Base-by-base conservation (phyloP, 2,797 vertebrate species). In the Eospalax fontanierii region DNA sequence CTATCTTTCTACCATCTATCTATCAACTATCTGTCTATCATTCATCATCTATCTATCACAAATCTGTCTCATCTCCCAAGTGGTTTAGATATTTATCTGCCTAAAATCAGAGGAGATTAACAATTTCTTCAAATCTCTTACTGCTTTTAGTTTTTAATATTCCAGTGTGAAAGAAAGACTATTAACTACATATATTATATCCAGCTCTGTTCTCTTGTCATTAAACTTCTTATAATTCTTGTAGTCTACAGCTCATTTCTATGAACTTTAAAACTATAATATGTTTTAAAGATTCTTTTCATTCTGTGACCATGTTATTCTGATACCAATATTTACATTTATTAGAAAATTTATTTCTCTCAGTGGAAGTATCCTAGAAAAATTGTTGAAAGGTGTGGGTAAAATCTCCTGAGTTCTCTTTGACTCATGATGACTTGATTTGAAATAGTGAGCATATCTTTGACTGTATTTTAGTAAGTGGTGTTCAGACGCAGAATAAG, bases 21-120 rank as follows among this genome's bases (percentile, higher is more conserved):
- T 18, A 68, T 15, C 65, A 33, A 33, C 65, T 14, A 68, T 68
- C 65, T n/a, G 15, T 30, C 65, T n/a, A 68, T 68, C 65, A 12
- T 2, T 33, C 30, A 68, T 11, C 46, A 50, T 50, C 1, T 18
- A 63, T 81, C 35, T 40, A 80, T 16, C 21, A 38, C 11, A 81
- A 26, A 40, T 81, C 57, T 6, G 61, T 2, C 24, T 18, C 61
- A 63, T 81, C n/a, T 81, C 35, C 30, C 59, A 81, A 63, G 46
- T 11, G 11, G 12, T 81, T 70, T 81, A 66, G 28, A 40, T 61
- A 66, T 59, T 78, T 11, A 38, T 80, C 21, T 80, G 35, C 16
- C 63, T 90, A 57, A 93, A 92, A 78, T 54, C 46, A 38, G 57
- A 50, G 14, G 73, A 79, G 30, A 50, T 71, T 70, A 75, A 79